A percentile compares a stretch with the other conserved stretches of the same genome.
Conservation (phyloP, 2,797 vertebrate genomes). For the Eurystomus glaucurus region DNA sequence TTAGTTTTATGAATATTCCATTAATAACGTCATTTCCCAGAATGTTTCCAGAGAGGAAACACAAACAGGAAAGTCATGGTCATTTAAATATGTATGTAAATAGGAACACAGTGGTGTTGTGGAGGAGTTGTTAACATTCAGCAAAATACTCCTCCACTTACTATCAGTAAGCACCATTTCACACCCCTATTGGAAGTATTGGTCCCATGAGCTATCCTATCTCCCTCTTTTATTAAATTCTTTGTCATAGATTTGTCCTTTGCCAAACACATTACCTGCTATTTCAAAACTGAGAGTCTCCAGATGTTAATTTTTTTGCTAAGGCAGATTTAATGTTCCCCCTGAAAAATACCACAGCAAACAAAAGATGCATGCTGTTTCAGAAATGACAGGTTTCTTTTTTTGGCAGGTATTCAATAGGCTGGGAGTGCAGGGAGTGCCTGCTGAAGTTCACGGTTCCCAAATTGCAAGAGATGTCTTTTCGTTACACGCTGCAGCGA, state of each 20-base stretch:
- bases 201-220: not conserved
- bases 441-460: slow-evolving; percentile 11
- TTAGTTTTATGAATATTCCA: not conserved
- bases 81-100: slow-evolving; percentile 26
- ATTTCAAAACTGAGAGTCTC: slow-evolving; percentile 47
- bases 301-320: slow-evolving; percentile 31
- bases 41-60: not conserved
- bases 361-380: slow-evolving; percentile 25
- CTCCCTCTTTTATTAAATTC: slow-evolving; percentile 55
- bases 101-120: not conserved
- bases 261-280: slow-evolving; percentile 54
- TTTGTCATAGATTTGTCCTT: slow-evolving; percentile 45
- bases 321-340: not conserved
- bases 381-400: slow-evolving; percentile 25
- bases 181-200: slow-evolving; percentile 16
- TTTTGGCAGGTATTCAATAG: slow-evolving; percentile 52
- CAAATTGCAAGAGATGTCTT: not conserved
- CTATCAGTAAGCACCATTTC: slow-evolving; percentile 12
- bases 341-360: slow-evolving; percentile 48
- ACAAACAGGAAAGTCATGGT: not conserved
- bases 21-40: not conserved
- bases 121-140: not conserved
- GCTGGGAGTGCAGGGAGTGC: slow-evolving; percentile 21
- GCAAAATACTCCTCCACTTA: not conserved
- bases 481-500: not conserved